phyloP scores from a whole-genome alignment of 1,140 invertebrate genomes.

The Magallana ariakensis region DNA sequence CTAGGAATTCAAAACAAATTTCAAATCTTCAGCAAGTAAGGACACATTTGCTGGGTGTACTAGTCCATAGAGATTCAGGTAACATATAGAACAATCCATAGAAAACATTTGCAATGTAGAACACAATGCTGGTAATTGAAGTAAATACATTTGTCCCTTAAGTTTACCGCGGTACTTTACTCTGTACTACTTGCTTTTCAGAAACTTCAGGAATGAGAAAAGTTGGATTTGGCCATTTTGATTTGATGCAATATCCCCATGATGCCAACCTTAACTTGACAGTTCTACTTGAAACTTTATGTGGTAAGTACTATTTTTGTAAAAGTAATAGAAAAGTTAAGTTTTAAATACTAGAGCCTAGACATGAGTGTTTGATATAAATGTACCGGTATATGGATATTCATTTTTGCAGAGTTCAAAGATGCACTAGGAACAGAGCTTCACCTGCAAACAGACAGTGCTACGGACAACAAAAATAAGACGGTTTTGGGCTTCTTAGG shows the following conservation, averaged over 20 bases:
- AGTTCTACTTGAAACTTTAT: no score
- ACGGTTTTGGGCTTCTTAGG: neutral
- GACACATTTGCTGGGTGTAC: no score
- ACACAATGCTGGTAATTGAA: no score
- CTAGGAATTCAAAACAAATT: neutral
- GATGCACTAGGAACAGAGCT: neutral
- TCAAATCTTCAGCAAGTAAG: no score
- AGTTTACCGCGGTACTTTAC: no score
- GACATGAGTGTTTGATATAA: no score
- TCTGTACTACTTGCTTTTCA: neutral
- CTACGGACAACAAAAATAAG: neutral
- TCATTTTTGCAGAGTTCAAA: neutral
- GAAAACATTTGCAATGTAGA: neutral
- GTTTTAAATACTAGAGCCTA: no score
- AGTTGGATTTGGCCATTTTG: slow-evolving; percentile 6
- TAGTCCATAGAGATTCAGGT: no score
- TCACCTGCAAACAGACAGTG: neutral
- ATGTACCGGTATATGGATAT: neutral
- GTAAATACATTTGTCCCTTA: no score
- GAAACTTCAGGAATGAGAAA: neutral
- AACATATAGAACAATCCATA: neutral
- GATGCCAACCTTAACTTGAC: no score
- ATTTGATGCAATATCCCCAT: neutral
- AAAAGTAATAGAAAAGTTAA: no score
- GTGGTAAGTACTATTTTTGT: no score